Evolutionary conservation across 2,888 invertebrate genomes (phyloP).

Genomic region (Zhuqinia jingwanae): DNA sequence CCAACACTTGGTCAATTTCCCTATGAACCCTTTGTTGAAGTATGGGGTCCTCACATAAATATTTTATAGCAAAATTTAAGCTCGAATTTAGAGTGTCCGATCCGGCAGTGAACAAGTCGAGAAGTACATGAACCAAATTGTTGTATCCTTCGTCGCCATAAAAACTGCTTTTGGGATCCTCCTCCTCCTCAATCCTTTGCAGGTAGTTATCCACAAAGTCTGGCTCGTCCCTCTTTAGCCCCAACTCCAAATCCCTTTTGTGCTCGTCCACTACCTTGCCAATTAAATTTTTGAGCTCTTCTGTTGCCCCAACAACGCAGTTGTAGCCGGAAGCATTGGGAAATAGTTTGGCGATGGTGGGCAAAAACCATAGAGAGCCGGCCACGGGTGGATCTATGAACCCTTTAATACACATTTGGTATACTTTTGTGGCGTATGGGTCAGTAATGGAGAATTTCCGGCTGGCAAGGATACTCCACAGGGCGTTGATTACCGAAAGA

Average conservation of each 20-base stretch:
- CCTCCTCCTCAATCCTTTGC: conserved; percentile 67
- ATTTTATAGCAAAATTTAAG: conserved; percentile 82
- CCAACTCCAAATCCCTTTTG: conserved; percentile 16
- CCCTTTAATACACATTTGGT: conserved; percentile 72
- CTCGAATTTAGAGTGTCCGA: conserved; percentile 73
- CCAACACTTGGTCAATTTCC: conserved; percentile 83
- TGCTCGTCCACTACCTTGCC: conserved; percentile 66
- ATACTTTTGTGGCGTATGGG: conserved; percentile 62
- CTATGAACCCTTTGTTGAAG: conserved; percentile 84
- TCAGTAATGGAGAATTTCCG: conserved; percentile 74
- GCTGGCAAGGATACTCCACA: conserved; percentile 74
- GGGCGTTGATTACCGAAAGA: conserved; percentile 74
- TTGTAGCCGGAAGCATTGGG: conserved; percentile 73
- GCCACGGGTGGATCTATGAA: conserved; percentile 77
- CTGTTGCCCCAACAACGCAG: conserved; percentile 67
- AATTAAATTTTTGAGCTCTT: conserved; percentile 64
- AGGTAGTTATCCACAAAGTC: conserved; percentile 72
- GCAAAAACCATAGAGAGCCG: conserved; percentile 74
- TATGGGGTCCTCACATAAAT: conserved; percentile 84
- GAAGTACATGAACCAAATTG: conserved; percentile 71
- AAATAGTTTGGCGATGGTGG: conserved; percentile 71
- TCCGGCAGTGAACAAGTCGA: conserved; percentile 74
- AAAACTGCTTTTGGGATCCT: conserved; percentile 72
- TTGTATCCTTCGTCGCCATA: conserved; percentile 73
- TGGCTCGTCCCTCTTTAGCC: not conserved